Evolutionary conservation across 2,113 vertebrate species (phyloP).

Genomic region (Panthera leo): DNA sequence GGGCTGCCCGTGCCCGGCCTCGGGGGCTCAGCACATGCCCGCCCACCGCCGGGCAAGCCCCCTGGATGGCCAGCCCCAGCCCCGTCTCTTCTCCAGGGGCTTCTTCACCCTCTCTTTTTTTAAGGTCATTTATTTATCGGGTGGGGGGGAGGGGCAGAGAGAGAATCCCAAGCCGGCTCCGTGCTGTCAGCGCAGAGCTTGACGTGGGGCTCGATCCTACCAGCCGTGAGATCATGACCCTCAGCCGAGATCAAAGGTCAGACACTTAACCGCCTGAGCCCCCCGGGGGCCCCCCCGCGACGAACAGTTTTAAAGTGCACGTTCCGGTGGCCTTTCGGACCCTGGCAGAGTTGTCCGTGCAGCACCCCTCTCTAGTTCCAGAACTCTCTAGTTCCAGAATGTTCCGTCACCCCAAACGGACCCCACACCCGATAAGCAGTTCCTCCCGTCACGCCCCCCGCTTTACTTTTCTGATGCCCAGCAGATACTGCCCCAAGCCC

Average conservation of each 20-base stretch:
- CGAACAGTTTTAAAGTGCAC: neutral
- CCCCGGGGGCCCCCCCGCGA: too few species aligned
- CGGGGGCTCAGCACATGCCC: neutral
- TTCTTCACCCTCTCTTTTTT: neutral
- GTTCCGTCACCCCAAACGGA: neutral
- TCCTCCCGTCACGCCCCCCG: too few species aligned
- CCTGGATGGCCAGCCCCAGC: neutral
- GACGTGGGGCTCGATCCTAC: too few species aligned
- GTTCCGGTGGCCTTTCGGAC: neutral
- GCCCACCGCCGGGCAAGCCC: neutral
- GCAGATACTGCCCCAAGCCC: neutral
- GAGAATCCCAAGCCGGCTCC: too few species aligned
- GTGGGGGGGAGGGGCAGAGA: too few species aligned
- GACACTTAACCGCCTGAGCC: too few species aligned
- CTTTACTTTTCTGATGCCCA: neutral
- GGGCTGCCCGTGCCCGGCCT: fast-evolving
- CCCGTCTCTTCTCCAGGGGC: too few species aligned
- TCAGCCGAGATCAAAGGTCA: too few species aligned
- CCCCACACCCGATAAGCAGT: neutral
- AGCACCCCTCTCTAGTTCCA: neutral
- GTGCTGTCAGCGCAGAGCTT: too few species aligned
- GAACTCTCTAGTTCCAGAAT: neutral
- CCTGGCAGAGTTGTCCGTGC: neutral
- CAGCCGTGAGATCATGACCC: too few species aligned
- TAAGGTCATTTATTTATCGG: too few species aligned